Percentiles rank a stretch among this genome's conserved stretches.
Evolutionary conservation across 2,888 invertebrate species (phyloP).

Genomic region (Diaphora mendica): DNA sequence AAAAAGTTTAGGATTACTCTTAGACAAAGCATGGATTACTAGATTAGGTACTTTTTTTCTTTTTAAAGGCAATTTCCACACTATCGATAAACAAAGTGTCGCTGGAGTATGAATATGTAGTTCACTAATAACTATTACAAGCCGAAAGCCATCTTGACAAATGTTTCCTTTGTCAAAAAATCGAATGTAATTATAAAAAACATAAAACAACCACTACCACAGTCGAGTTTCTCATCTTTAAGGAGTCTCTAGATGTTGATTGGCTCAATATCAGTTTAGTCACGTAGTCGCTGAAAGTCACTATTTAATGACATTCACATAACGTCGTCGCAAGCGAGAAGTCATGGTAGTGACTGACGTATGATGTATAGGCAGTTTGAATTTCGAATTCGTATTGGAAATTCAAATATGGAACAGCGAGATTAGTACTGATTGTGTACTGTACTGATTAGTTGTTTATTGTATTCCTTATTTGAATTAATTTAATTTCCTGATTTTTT

Average conservation of each 20-base stretch:
- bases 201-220: slow-evolving; percentile 53
- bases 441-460: background rate
- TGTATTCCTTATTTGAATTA: background rate
- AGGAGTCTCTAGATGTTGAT: slow-evolving; percentile 62
- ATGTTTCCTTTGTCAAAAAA: slow-evolving; percentile 40
- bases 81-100: no score
- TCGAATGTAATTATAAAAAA: slow-evolving; percentile 48
- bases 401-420: background rate
- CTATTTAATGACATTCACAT: slow-evolving; percentile 66
- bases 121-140: no score
- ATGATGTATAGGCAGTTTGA: slow-evolving; percentile 35
- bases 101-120: no score
- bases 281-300: slow-evolving; percentile 61
- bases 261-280: slow-evolving; percentile 72
- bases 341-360: slow-evolving; percentile 43
- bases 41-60: no score
- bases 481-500: no score
- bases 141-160: slow-evolving; percentile 15
- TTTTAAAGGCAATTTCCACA: no score
- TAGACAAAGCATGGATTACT: no score
- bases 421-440: background rate
- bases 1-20: no score
- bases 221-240: slow-evolving; percentile 53
- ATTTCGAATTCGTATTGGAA: slow-evolving; percentile 4
- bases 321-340: slow-evolving; percentile 48